Conservation (phyloP, 2,797 vertebrate genomes). For the Florisuga fusca region DNA sequence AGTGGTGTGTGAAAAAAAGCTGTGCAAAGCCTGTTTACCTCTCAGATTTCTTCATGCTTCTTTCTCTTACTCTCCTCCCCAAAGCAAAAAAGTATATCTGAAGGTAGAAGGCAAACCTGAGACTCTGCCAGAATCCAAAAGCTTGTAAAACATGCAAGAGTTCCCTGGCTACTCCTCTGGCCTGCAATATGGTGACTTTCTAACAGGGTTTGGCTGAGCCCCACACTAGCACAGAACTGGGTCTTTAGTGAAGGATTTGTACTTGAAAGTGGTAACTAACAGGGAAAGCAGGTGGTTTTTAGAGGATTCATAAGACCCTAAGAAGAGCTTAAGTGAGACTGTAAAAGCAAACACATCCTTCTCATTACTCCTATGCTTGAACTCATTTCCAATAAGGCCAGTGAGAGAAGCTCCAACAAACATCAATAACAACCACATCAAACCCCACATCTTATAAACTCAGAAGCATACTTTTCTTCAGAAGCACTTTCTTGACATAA, state of each 20-base stretch:
- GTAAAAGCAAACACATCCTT: neutral
- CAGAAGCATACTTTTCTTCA: neutral
- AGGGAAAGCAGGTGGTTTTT: neutral
- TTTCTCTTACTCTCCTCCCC: neutral
- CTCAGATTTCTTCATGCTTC: neutral
- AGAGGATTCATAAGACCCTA: neutral
- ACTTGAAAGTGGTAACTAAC: neutral
- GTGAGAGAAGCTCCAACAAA: neutral
- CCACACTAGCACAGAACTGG: neutral
- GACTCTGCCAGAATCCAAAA: neutral
- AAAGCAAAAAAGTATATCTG: neutral
- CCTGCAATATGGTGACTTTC: neutral
- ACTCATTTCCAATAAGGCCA: neutral
- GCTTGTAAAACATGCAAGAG: neutral
- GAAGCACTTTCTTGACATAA: neutral
- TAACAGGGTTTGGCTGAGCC: neutral
- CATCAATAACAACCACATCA: accelerated
- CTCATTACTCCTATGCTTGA: neutral
- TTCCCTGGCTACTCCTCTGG: neutral
- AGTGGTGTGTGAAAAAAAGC: neutral
- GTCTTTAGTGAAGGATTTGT: neutral
- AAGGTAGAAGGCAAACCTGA: neutral
- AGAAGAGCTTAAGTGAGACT: neutral
- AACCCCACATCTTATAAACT: neutral
- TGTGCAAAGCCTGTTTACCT: constrained; percentile 4